phyloP scores from a whole-genome alignment of 2,113 vertebrate species.

The Myrmecophaga tridactyla region DNA sequence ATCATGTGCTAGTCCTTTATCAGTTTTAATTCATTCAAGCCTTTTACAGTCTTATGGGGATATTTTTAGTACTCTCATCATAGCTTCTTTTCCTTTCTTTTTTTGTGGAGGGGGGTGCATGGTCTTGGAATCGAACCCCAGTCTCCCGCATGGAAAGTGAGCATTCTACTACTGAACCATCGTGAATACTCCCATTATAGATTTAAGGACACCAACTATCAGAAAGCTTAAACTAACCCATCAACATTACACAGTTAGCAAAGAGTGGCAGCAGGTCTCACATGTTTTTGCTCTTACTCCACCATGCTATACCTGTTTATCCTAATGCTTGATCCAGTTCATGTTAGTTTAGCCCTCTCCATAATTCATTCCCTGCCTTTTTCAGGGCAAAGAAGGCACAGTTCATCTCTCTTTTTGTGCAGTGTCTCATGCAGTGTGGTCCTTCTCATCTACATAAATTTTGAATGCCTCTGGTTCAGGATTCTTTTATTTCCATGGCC shows the following conservation, averaged over 20 bases:
- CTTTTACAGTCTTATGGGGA: not conserved
- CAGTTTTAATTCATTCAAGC: conserved; percentile 8
- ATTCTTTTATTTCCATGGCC: not conserved
- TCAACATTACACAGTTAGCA: not conserved
- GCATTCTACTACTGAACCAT: too few relatives aligned
- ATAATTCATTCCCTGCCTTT: not conserved
- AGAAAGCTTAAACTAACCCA: not conserved
- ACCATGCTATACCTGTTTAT: not conserved
- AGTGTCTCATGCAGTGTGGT: not conserved
- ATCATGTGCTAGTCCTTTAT: not conserved
- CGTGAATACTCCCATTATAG: conserved; percentile 15
- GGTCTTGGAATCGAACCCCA: too few relatives aligned
- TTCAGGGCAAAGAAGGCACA: not conserved
- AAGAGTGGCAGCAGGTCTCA: not conserved
- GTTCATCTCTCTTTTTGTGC: not conserved
- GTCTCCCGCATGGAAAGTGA: too few relatives aligned
- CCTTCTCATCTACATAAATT: not conserved
- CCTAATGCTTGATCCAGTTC: not conserved
- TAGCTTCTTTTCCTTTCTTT: too few relatives aligned
- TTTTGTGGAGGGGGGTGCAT: too few relatives aligned
- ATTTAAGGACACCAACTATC: not conserved
- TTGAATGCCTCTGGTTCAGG: not conserved
- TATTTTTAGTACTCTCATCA: not conserved
- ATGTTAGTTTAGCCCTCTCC: not conserved
- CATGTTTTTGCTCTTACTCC: not conserved